Percentiles rank a stretch among this genome's conserved stretches.
Conservation (phyloP, 2,113 vertebrate genomes). For the Colius striatus region DNA sequence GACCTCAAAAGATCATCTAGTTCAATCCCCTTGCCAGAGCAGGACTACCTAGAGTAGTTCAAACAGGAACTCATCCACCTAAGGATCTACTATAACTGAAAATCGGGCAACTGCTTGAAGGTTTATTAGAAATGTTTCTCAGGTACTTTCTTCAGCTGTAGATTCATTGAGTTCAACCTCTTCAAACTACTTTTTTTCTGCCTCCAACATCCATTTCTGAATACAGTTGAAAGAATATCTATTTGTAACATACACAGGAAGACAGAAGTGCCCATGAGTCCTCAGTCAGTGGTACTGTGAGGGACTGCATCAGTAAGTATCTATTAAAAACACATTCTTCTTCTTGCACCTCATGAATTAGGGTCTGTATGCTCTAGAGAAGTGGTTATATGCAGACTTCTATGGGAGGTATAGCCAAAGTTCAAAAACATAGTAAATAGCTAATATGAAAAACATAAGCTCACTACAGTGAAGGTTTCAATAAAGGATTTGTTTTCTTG, state of each 20-base stretch:
- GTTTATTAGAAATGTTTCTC: background rate
- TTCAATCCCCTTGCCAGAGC: no score
- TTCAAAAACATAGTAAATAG: background rate
- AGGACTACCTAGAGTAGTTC: background rate
- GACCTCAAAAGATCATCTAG: no score
- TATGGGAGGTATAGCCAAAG: background rate
- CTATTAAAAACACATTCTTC: background rate
- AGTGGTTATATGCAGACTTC: background rate
- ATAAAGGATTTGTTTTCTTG: background rate
- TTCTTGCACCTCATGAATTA: background rate
- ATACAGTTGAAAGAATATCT: background rate
- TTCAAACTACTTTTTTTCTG: background rate
- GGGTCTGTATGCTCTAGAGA: background rate
- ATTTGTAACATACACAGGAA: background rate
- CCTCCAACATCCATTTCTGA: background rate
- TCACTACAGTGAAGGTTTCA: background rate
- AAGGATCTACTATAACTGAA: background rate
- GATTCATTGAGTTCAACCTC: background rate
- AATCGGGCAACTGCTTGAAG: background rate
- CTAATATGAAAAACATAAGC: background rate
- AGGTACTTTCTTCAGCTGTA: background rate
- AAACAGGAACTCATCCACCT: no score
- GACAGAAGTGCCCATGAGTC: background rate
- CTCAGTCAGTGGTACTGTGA: background rate
- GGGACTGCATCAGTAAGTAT: background rate